Evolutionary conservation across 2,888 invertebrate species (phyloP), one percentile per base, ranked within the genome.

Genomic region (Eurytoma adleriae): DNA sequence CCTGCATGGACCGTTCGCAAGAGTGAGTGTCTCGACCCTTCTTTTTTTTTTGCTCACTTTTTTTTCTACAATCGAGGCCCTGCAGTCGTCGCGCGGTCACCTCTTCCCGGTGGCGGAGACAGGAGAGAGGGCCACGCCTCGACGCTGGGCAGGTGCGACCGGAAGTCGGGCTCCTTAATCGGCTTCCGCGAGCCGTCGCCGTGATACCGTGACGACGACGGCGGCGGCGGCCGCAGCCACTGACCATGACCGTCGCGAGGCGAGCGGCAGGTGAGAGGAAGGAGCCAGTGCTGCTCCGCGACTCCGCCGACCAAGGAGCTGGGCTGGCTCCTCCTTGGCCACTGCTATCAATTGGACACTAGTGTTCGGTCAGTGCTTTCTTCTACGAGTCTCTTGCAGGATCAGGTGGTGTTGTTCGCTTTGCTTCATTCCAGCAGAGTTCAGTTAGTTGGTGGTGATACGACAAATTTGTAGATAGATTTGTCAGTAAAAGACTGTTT

Each of bases 1-100:
- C 86, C 86, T 88, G 85, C 85, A 86, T 87, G 88, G 87, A 89
- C 85, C 86, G 85, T 86, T 87, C 85, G 70, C 84, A 87, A 84
- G 84, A 87, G 89, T 89, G 83, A 89, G 89, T 87, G 69, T 18
- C 59, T 73, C 10, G 10, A 10, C 40, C 27, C 24, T 40, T n/a
- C 52, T 7, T 59, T 79, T 71, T 40, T 57, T 56, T 73, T 66
- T 30, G 68, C 18, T 57, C 18, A 2, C 24, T 30, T 30, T 40
- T 40, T 10, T 40, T 40, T 10, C 1, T 57, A 1, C 14, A 1
- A 54, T n/a, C 2, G 54, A 14, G n/a, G 54, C 54, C n/a, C n/a
- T 54, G 54, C n/a, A 16, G 54, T n/a, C n/a, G 54, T 14, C n/a
- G 54, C 54, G 54, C n/a, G 64, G 64, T 64, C 48, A 48, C 48